Evolutionary conservation across 2,888 invertebrate species (phyloP).

Genomic region (Chloroclystis v-ata): DNA sequence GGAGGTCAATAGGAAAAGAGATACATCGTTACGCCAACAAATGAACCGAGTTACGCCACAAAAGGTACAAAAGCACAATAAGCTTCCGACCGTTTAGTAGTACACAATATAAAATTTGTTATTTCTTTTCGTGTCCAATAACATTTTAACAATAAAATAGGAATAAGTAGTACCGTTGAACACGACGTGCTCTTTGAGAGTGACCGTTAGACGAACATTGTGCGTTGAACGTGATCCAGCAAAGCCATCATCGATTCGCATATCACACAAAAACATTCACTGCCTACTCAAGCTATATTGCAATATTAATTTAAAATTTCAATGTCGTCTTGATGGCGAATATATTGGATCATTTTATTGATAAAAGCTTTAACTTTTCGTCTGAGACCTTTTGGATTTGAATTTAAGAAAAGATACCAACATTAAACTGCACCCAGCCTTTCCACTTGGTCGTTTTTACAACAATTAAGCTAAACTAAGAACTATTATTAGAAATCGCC

Average conservation of each 20-base stretch:
- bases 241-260: constrained; percentile 40
- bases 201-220: constrained; percentile 61
- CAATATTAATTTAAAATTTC: constrained; percentile 24
- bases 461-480: no score
- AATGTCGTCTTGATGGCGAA: no score
- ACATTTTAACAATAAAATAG: constrained; percentile 56
- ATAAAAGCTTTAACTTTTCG: no score
- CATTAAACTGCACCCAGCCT: no score
- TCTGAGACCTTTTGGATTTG: no score
- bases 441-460: no score
- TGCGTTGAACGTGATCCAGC: constrained; percentile 55
- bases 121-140: constrained; percentile 43
- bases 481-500: no score
- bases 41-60: constrained; percentile 28
- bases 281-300: constrained; percentile 24
- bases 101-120: constrained; percentile 55
- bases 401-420: no score
- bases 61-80: constrained; percentile 39
- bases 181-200: constrained; percentile 48
- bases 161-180: constrained; percentile 58
- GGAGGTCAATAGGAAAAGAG: constrained; percentile 17
- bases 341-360: no score
- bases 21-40: constrained; percentile 32
- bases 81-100: constrained; percentile 38
- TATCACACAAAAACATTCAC: constrained; percentile 36